These are phyloP conservation scores for Rhyacichthys aspro DNA, from an alignment of 2,797 vertebrate species.

Conservation along the genomic window DNA sequence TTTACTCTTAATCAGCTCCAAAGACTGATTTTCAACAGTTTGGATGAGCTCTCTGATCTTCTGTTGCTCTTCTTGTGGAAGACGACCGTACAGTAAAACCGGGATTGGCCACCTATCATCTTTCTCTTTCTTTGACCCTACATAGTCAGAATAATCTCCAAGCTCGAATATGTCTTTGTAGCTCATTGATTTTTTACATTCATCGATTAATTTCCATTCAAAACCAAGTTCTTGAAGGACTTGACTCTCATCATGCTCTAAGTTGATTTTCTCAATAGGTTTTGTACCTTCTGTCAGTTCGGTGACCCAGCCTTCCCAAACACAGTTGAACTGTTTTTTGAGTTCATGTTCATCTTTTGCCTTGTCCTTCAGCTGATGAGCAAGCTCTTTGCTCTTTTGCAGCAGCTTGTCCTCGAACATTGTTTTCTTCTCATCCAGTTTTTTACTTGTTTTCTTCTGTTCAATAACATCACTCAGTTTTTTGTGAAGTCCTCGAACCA, in stretches of 20 bases:
- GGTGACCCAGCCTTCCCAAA: slow-evolving; percentile 3
- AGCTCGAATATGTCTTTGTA: background rate
- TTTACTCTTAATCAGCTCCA: background rate
- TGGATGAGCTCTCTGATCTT: slow-evolving; percentile 10
- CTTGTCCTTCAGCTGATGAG: slow-evolving; percentile 23
- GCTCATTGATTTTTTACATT: background rate
- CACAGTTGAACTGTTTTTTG: background rate
- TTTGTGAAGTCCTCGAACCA: background rate
- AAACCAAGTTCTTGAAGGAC: background rate
- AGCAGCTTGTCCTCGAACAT: slow-evolving; percentile 21
- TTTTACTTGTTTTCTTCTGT: slow-evolving; percentile 33
- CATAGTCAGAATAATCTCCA: slow-evolving; percentile 8
- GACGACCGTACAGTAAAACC: no score
- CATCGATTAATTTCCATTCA: background rate
- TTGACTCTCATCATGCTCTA: rapidly evolving
- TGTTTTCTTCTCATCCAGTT: slow-evolving; percentile 20
- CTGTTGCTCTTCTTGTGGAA: background rate
- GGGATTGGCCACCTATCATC: no score
- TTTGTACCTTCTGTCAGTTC: slow-evolving; percentile 22
- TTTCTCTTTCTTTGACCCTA: background rate
- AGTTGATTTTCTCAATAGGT: slow-evolving; percentile 17
- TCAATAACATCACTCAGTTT: slow-evolving; percentile 49
- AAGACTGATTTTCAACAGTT: rapidly evolving
- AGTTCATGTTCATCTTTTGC: slow-evolving; percentile 14
- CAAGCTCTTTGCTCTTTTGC: slow-evolving; percentile 30